Conservation (phyloP, 2,888 invertebrate genomes). For the Mantis religiosa region DNA sequence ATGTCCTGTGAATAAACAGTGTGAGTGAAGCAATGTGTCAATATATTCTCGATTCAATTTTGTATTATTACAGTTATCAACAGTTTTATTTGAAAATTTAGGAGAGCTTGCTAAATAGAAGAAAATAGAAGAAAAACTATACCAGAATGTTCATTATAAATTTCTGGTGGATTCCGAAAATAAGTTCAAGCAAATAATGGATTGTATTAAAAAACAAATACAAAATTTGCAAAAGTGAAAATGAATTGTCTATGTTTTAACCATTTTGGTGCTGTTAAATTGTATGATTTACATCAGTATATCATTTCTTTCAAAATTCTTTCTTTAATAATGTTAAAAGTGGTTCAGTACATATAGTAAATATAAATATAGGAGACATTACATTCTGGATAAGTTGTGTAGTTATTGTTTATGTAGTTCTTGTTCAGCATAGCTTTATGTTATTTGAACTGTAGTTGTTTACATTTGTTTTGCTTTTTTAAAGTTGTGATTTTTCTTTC, state of each 20-base stretch:
- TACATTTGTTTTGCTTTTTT: not conserved
- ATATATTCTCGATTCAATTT: too few relatives aligned
- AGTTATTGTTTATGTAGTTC: not conserved
- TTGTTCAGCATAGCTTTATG: not conserved
- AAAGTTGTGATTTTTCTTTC: not conserved
- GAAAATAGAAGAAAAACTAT: too few relatives aligned
- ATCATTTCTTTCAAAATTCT: too few relatives aligned
- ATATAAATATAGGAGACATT: not conserved
- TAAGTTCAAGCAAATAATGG: not conserved
- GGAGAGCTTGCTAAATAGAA: too few relatives aligned
- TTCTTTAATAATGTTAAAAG: too few relatives aligned
- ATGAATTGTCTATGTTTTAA: too few relatives aligned
- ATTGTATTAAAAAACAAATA: not conserved
- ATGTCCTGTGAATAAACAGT: too few relatives aligned
- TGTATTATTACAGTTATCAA: too few relatives aligned
- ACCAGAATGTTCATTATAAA: not conserved
- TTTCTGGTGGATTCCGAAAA: not conserved
- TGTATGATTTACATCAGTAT: not conserved
- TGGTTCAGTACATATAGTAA: too few relatives aligned
- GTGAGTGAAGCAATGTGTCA: too few relatives aligned
- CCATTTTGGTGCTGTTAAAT: not conserved
- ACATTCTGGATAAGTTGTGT: not conserved
- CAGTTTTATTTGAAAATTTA: too few relatives aligned
- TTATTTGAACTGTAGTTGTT: not conserved
- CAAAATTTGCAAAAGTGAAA: too few relatives aligned